Evolutionary conservation across 2,113 vertebrate genomes (phyloP).

Genomic region (Sceloporus tristichus): DNA sequence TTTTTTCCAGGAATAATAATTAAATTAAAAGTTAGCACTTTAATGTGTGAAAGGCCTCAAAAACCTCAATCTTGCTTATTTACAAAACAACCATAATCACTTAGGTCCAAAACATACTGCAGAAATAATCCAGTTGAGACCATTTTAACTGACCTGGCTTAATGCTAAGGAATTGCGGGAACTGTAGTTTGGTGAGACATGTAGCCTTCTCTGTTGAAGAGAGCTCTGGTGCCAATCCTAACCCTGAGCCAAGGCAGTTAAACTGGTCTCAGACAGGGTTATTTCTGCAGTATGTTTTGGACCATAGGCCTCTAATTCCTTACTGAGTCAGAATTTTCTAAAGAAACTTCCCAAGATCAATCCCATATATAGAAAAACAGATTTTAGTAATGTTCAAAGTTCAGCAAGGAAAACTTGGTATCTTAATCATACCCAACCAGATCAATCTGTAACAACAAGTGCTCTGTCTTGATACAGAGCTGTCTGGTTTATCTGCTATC

Average conservation of each 20-base stretch:
- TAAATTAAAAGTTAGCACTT: background rate
- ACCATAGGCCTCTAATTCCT: background rate
- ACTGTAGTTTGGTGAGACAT: too few species aligned
- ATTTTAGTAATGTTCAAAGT: background rate
- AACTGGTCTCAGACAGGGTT: too few species aligned
- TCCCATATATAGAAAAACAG: background rate
- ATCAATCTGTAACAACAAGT: slow-evolving; percentile 25
- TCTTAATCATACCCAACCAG: slow-evolving; percentile 7
- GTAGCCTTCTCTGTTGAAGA: too few species aligned
- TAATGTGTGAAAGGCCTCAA: background rate
- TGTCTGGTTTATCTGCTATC: slow-evolving; percentile 21
- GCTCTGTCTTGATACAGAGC: slow-evolving; percentile 11
- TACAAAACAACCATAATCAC: background rate
- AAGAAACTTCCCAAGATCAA: background rate
- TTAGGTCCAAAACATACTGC: too few species aligned
- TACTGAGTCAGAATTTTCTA: background rate
- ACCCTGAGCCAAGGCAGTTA: too few species aligned
- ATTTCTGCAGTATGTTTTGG: too few species aligned
- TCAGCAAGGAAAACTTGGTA: background rate
- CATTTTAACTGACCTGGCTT: too few species aligned
- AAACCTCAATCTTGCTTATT: background rate
- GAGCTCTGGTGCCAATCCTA: too few species aligned
- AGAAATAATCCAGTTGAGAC: too few species aligned
- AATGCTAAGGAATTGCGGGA: too few species aligned
- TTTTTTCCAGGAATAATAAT: background rate